Conservation (phyloP, 2,113 vertebrate species). For the Caranx melampygus region DNA sequence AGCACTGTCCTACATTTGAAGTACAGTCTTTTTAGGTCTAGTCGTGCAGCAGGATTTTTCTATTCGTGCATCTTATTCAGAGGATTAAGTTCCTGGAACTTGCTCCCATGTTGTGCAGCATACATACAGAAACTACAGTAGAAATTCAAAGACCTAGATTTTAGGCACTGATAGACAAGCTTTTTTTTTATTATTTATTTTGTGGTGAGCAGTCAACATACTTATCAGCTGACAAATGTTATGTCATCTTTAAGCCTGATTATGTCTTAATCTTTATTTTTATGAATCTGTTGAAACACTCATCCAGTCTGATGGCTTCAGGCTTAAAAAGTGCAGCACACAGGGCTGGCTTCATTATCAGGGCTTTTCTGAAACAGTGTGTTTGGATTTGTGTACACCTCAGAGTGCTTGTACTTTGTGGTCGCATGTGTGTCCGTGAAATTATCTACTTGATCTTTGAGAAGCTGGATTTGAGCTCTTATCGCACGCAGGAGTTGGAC, state of each 20-base stretch:
- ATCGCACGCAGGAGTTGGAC: constrained; percentile 31
- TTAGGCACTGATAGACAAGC: constrained; percentile 43
- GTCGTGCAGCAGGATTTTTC: not conserved
- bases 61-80: not conserved
- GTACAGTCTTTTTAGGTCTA: not conserved
- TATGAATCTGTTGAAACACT: constrained; percentile 40
- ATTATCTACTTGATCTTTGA: constrained; percentile 54
- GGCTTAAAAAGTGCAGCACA: constrained; percentile 9
- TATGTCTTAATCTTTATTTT: constrained; percentile 66
- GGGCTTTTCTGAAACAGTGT: constrained; percentile 13
- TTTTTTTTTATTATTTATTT: constrained; percentile 22
- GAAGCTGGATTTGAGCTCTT: constrained; percentile 44
- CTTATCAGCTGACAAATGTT: constrained; percentile 74
- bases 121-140: not conserved
- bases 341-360: constrained; percentile 8
- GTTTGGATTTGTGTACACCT: constrained; percentile 7
- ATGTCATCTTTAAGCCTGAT: constrained; percentile 74
- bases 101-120: not conserved
- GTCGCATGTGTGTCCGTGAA: constrained; percentile 37
- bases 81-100: constrained; percentile 9
- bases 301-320: constrained; percentile 12
- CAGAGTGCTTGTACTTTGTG: not conserved
- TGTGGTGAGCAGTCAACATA: constrained; percentile 42
- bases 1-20: no score
- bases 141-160: constrained; percentile 8